Conservation (phyloP, 2,113 vertebrate species). For the Trachemys scripta region DNA sequence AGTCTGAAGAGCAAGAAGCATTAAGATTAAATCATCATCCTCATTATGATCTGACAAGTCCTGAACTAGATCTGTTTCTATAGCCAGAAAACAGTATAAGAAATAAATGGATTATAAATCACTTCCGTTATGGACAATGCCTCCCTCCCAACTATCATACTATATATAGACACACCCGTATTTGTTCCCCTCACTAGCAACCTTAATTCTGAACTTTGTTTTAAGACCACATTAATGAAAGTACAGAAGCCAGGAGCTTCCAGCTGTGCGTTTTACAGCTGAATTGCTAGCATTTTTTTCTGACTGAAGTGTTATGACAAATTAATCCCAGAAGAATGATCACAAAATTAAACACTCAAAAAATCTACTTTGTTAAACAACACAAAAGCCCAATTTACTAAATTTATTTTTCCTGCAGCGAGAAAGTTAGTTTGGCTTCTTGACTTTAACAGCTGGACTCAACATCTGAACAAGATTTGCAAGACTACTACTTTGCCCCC, state of each 20-base stretch:
- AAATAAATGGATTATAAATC: constrained; percentile 31
- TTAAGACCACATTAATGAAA: background rate
- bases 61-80: constrained; percentile 40
- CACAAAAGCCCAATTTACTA: constrained; percentile 3
- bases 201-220: background rate
- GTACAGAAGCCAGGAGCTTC: background rate
- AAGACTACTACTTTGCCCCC: constrained; percentile 31
- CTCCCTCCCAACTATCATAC: constrained; percentile 31
- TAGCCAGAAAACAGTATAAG: constrained; percentile 42
- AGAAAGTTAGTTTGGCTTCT: constrained; percentile 4
- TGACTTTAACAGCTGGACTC: background rate
- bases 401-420: background rate
- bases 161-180: background rate
- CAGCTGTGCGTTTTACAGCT: background rate
- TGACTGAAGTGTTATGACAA: background rate
- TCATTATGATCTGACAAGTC: constrained; percentile 44
- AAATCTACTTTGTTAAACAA: constrained; percentile 28
- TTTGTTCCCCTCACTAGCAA: background rate
- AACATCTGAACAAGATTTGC: background rate
- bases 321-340: constrained; percentile 46
- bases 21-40: constrained; percentile 74
- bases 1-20: constrained; percentile 74
- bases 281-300: background rate
- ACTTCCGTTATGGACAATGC: constrained; percentile 33
- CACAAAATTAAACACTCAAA: background rate